Base-by-base conservation (phyloP, 2,888 invertebrate species). In the Frankliniella intonsa region DNA sequence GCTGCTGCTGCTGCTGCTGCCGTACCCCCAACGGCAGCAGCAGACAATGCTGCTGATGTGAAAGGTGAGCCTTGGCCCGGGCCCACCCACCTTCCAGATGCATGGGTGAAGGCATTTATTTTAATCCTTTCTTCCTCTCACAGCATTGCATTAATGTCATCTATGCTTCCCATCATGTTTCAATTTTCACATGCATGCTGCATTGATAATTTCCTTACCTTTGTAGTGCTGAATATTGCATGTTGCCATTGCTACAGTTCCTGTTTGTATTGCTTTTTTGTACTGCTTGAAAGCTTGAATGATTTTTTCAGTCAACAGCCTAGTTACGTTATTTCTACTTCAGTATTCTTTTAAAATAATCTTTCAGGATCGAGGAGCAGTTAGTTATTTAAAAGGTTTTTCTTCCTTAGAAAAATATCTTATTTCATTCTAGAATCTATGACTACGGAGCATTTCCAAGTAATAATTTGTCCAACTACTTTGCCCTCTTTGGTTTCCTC, bases 21-120 rank as follows among this genome's bases (percentile, higher is more conserved):
- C 76, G 19, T 81, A 80, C 51, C 83, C 83, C 27, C 83, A 82
- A 85, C 86, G 25, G 86, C 85, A 84, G 83, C 69, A 25, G 69
- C 12, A 76, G 69, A 76, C 25, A 76, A 76, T 76, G 69, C 69
- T 76, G 25, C 25, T 76, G 69, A 76, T 25, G 69, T 76, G 12
- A 76, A 76, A 76, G 69, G 69, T 76, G 25, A 76, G 69, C n/a
- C 25, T 55, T 38, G 38, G 38, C 38, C 38, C 38, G 14, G n/a
- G 62, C 17, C 62, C 17, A 17, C 62, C 17, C 14, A 12, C n/a
- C n/a, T 19, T 11, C 19, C 14, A 62, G 62, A 62, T 62, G n/a
- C n/a, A 12, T 76, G 25, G 69, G 69, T 76, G 69, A 25, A 76
- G 69, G 69, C 22, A 69, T 69, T 69, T 8, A 38, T 38, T 38